Evolutionary conservation across 2,113 vertebrate species (phyloP).

Genomic region (Scolopax mira): DNA sequence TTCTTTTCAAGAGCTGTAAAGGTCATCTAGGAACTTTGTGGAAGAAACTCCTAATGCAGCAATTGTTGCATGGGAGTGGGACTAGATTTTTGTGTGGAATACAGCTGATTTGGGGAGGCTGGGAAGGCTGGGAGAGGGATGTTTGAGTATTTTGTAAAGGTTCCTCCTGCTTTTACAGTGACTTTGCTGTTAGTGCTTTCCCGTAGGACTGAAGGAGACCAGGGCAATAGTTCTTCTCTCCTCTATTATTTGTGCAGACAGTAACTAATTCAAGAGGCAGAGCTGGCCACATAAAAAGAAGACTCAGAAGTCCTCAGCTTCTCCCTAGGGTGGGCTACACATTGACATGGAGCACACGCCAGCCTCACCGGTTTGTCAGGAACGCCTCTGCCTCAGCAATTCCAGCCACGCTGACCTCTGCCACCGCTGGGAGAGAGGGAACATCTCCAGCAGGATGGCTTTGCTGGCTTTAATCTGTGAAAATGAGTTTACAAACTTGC

Average conservation of each 20-base stretch:
- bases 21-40: background rate
- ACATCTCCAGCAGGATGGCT: background rate
- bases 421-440: background rate
- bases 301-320: background rate
- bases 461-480: background rate
- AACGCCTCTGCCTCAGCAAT: background rate
- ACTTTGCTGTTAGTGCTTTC: background rate
- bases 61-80: background rate
- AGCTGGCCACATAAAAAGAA: background rate
- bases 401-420: background rate
- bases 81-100: background rate
- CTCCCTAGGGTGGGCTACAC: accelerated
- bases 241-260: background rate
- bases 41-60: background rate
- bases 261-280: background rate
- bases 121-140: background rate
- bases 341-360: accelerated
- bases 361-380: accelerated
- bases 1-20: background rate
- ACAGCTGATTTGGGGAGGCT: background rate
- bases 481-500: background rate
- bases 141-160: background rate
- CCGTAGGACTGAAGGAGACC: background rate
- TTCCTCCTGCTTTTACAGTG: background rate
- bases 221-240: background rate